Evolutionary conservation across 2,113 vertebrate genomes (phyloP), one percentile per base, ranked within the genome.

Genomic region (Microtus pennsylvanicus): DNA sequence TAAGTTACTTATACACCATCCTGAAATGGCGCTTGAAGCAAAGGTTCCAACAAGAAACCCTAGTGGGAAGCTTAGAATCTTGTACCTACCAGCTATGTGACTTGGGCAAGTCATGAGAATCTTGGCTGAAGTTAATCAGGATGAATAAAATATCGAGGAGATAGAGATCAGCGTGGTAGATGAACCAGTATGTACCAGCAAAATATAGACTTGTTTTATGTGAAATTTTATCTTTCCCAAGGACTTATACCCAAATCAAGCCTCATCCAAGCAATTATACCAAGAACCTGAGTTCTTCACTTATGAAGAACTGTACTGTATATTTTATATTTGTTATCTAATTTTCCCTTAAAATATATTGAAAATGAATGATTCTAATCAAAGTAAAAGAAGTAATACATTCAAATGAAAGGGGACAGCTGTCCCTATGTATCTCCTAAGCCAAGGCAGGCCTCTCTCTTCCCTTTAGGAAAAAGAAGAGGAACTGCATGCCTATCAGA

Each of bases 341-440:
- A 92, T 83, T 77, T 96, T 89, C 14, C 21, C 72, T 91, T 35
- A 75, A 92, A 74, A 75, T 47, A n/a, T 74, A 89, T 5, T 83
- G 52, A 87, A 61, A 67, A n/a, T n/a, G 19, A 91, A 28, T 78
- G 47, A 80, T 90, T 94, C 38, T 90, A 35, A 42, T 82, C 47
- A 70, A 93, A 35, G 11, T 67, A 87, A 80, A 75, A 76, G 1
- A 70, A 10, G 11, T 55, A 77, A 42, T 16, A 74, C 67, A 9
- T 7, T 87, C 10, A 65, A 35, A 89, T 61, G 1, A 30, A 58
- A 65, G 83, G n/a, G 30, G 45, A 26, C 35, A 88, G 2, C 1
- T 3, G 77, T 8, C 75, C 4, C 35, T 78, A 28, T 69, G 47
- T 26, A 28, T 30, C 10, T 88, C 50, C 45, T 83, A 74, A 88